Evolutionary conservation across 2,797 vertebrate species (phyloP), one percentile per base, ranked within the genome.

Genomic region (Cryptoprocta ferox): DNA sequence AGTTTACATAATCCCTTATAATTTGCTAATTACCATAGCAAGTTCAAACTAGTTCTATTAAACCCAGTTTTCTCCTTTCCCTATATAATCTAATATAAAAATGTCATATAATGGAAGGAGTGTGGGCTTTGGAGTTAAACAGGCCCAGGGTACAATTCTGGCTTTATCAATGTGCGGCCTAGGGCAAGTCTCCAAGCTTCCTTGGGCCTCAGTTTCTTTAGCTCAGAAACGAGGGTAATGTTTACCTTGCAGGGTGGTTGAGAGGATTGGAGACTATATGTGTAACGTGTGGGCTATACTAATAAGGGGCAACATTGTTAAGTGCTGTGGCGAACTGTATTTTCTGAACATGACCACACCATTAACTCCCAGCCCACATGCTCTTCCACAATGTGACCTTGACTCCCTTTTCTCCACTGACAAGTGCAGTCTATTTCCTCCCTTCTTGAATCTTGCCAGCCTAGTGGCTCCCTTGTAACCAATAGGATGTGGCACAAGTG

Each of bases 61-160:
- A 93, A 84, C 83, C 90, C 28, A 56, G 95, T 96, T 96, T 95
- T 37, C 56, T 92, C 65, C 85, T 88, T 95, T 63, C 21, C 78
- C 71, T 70, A 89, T 95, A 92, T 96, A 97, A 95, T 93, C 48
- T 87, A 94, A 96, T 97, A 84, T 79, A 95, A 97, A 98, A 97
- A 82, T 59, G 85, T 65, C 59, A 65, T 79, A 89, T 63, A 92
- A 93, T 53, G 37, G 39, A 91, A 97, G 59, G 93, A 97, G 91
- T 96, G 73, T 93, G 88, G 61, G 24, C 37, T 95, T 82, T 45
- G 37, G 78, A 96, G 65, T 85, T 19, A 96, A 68, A 80, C 30
- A 89, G 75, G 70, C 45, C 32, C 3, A 26, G n/a, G 37, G 24
- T 45, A 81, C 88, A 97, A 85, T 56, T 39, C 87, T 30, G 45